Evolutionary conservation across 2,888 invertebrate genomes (phyloP), one percentile per base, ranked within the genome.

Genomic region (Leptopilina drosophilae): DNA sequence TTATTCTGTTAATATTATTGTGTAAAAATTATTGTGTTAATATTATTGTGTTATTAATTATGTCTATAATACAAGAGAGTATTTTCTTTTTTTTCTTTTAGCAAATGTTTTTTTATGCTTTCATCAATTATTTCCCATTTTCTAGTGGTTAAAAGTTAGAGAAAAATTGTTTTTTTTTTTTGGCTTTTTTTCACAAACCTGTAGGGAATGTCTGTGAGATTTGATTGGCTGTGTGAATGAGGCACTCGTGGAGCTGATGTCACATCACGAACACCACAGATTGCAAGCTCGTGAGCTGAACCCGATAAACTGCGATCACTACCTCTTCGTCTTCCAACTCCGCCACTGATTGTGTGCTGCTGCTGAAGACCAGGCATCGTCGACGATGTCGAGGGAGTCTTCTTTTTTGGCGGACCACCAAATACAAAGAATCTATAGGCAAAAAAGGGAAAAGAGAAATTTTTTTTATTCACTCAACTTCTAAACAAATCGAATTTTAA

Each of bases 191-290:
- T 59, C 67, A 81, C 84, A 82, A 92, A 96, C 96, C 97, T 96
- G 93, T 95, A 96, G 20, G 96, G 95, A 87, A 96, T 95, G 88
- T 97, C 97, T 89, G 96, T 95, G 84, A 98, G 94, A 93, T 98
- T 98, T 88, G 97, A 97, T 92, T 98, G 98, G 88, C 96, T 97
- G 92, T 97, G 97, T 33, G 97, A 97, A 92, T 97, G 97, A 77
- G 96, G 95, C 77, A 96, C 96, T 87, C 94, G 95, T 49, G 90
- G 85, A 90, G 91, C 93, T 85, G 92, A 93, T 42, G 89, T 83
- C 78, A 93, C 92, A 81, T 93, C 93, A 84, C 94, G 93, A 75
- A 95, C 94, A 75, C 96, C 95, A 87, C 95, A 95, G 59, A 96
- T 93, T 67, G 96, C 96, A 85, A 96, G 93, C 92, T 97, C 97